A percentile compares a stretch with the other conserved stretches of the same genome.
These are phyloP conservation scores for Rhabdornis inornatus DNA, from an alignment of 2,113 vertebrate species.

Conservation along the genomic window DNA sequence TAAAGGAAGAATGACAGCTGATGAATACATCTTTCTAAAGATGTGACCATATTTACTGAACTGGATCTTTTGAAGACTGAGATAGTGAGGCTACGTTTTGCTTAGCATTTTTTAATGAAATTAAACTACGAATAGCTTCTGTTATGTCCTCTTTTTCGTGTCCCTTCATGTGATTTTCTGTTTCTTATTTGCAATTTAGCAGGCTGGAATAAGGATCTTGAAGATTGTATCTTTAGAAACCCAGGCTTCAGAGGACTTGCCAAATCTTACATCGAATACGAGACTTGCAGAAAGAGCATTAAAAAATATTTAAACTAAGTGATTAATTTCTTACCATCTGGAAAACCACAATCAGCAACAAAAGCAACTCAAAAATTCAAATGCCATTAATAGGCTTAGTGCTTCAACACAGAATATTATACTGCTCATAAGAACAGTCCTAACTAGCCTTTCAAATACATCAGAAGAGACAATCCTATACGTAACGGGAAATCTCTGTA, in stretches of 20 bases:
- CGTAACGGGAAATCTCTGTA: constrained; percentile 46
- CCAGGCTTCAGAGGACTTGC: neutral
- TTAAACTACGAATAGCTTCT: neutral
- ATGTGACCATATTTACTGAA: neutral
- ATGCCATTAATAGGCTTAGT: constrained; percentile 61
- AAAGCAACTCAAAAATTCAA: constrained; percentile 66
- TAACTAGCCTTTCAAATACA: constrained; percentile 72
- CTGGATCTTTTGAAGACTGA: neutral
- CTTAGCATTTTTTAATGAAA: neutral
- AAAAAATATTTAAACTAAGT: constrained; percentile 70
- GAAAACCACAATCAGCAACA: constrained; percentile 63
- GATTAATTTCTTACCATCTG: constrained; percentile 73
- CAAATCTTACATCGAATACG: neutral
- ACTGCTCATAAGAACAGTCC: constrained; percentile 77
- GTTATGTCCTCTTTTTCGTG: neutral
- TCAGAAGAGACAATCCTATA: constrained; percentile 66
- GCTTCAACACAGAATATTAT: constrained; percentile 73
- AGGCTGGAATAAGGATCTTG: neutral
- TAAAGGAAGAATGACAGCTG: neutral
- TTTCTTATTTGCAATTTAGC: neutral
- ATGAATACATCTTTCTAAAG: neutral
- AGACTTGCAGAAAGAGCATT: constrained; percentile 14
- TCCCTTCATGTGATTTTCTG: neutral
- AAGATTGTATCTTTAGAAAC: neutral
- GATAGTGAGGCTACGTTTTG: neutral